Percentiles rank a stretch among this genome's conserved stretches.
Evolutionary conservation across 2,888 invertebrate genomes (phyloP).

Genomic region (Cosmopolites sordidus): DNA sequence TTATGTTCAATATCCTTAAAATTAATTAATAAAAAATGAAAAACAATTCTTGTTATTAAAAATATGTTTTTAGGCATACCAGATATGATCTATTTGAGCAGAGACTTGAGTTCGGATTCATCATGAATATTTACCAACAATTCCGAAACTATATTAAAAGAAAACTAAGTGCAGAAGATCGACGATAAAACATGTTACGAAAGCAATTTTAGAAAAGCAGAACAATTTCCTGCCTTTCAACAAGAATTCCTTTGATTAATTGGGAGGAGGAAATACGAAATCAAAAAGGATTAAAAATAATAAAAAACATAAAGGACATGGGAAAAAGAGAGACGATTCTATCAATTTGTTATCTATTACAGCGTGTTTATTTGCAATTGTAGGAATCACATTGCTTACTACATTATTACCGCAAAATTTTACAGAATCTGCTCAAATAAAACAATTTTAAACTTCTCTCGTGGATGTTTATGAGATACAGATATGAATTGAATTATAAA

Average conservation of each 20-base stretch:
- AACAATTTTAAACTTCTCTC: slow-evolving; percentile 8
- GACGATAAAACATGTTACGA: slow-evolving; percentile 3
- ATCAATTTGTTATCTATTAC: slow-evolving; percentile 33
- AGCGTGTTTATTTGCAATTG: slow-evolving; percentile 36
- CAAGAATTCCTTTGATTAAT: slow-evolving; percentile 7
- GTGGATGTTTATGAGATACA: slow-evolving; percentile 8
- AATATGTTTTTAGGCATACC: no score
- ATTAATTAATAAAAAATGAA: no score
- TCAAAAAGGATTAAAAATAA: slow-evolving; percentile 1
- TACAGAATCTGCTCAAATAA: slow-evolving; percentile 9
- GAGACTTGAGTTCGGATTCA: slow-evolving; percentile 17
- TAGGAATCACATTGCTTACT: slow-evolving; percentile 37
- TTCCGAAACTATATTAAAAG: slow-evolving; percentile 1
- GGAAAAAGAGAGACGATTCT: slow-evolving; percentile 17
- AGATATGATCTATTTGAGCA: slow-evolving; percentile 10
- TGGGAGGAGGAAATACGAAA: neutral
- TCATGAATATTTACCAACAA: slow-evolving; percentile 21
- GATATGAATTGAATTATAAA: no score
- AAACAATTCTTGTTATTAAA: no score
- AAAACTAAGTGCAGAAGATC: slow-evolving; percentile 6
- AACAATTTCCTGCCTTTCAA: slow-evolving; percentile 10
- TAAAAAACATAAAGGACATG: slow-evolving; percentile 2
- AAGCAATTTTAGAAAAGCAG: slow-evolving; percentile 9
- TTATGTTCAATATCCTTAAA: no score
- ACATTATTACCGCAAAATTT: slow-evolving; percentile 31